phyloP scores from a whole-genome alignment of 2,888 invertebrate genomes.

The Trichogramma evanescens region DNA sequence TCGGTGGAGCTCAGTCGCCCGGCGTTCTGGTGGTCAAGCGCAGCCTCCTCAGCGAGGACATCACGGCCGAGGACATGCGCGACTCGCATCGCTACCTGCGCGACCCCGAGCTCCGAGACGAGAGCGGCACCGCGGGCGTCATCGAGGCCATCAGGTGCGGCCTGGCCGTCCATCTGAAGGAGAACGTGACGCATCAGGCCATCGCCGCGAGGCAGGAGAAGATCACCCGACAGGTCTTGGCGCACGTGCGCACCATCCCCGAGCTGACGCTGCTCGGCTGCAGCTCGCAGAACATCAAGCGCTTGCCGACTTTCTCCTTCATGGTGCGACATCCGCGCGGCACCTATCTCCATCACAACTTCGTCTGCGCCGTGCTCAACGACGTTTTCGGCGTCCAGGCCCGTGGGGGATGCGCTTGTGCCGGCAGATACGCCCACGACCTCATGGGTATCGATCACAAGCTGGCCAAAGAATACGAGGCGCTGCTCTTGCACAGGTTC shows the following conservation, averaged over 20 bases:
- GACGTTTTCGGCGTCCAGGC: conserved; percentile 89
- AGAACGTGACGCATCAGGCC: conserved; percentile 66
- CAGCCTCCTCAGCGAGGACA: conserved; percentile 49
- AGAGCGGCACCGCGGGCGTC: conserved; percentile 70
- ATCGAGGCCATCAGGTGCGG: conserved; percentile 79
- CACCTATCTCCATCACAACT: conserved; percentile 82
- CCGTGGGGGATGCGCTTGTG: conserved; percentile 72
- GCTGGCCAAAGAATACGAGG: conserved; percentile 69
- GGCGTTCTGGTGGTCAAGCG: conserved; percentile 55
- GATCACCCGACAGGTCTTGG: conserved; percentile 71
- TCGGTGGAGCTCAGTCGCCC: conserved; percentile 84
- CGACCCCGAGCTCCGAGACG: conserved; percentile 62
- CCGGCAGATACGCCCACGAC: conserved; percentile 78
- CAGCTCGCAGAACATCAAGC: conserved; percentile 58
- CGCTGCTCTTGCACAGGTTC: conserved; percentile 58
- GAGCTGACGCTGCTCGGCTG: conserved; percentile 73
- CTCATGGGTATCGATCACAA: conserved; percentile 75
- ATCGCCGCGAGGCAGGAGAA: conserved; percentile 68
- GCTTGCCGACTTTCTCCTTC: conserved; percentile 79
- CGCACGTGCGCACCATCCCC: conserved; percentile 72
- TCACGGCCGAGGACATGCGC: conserved; percentile 40
- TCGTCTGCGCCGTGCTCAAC: conserved; percentile 76
- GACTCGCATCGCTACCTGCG: conserved; percentile 45
- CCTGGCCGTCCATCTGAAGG: conserved; percentile 77
- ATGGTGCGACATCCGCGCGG: conserved; percentile 76